Base-by-base conservation (phyloP, 2,888 invertebrate genomes). In the Tromatobia lineatoria region DNA sequence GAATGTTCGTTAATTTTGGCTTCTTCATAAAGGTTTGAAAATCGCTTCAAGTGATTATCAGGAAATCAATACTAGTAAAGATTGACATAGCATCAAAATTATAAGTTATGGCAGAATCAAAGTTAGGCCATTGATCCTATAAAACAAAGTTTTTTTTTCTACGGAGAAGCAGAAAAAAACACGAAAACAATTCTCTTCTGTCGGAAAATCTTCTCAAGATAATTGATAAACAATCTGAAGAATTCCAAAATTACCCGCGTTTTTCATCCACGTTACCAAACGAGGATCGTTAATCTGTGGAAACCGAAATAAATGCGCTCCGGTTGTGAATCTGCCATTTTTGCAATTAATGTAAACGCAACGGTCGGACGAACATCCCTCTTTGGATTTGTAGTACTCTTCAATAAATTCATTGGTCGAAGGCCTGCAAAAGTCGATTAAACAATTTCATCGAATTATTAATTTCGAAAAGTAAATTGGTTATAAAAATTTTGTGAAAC, bases 331-430 rank as follows among this genome's bases (percentile, higher is more conserved):
- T 74, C 47, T 74, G 0, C 74, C 61, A 8, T 61, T 74, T 34
- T 74, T 61, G 57, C 74, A 74, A 20, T 74, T 61, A 10, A 74
- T 23, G 23, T 74, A 74, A 4, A 45, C 45, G 61, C 74, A 74
- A 15, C 74, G 74, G 3, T 74, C 74, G 61, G 50, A 18, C n/a
- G 59, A 7, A 18, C 34, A 50, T 34, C 61, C 74, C 3, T 74
- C 74, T 59, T 74, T 74, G 29, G 47, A 18, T 47, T 25, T 61
- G 61, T 74, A 47, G 29, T 74, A 59, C 18, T 74, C 61, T 10
- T 34, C 29, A 45, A 61, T 29, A 20, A 61, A n/a, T 13, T 47
- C 47, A 3, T 13, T 47, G 10, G 47, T 50, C 34, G 34, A 47
- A 2, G 11, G 29, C 45, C 74, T 74, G 61, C 11, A 29, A 74